These are phyloP conservation scores for Nipponacmea schrenckii DNA, from an alignment of 2,888 invertebrate species.

Conservation along the genomic window DNA sequence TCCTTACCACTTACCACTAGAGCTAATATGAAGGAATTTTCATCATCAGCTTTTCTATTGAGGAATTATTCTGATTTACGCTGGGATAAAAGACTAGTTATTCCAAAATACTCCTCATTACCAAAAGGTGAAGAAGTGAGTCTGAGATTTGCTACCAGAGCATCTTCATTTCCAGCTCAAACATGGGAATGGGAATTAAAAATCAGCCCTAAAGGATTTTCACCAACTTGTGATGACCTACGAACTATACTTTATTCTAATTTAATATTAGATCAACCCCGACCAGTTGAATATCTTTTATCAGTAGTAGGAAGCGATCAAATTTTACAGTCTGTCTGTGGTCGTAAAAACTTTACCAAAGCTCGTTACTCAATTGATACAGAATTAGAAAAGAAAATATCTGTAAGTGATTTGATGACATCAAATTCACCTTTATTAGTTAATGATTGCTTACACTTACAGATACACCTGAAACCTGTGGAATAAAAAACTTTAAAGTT, in stretches of 20 bases:
- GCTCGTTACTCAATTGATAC: constrained; percentile 67
- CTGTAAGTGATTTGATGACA: constrained; percentile 52
- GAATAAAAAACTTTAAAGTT: constrained; percentile 33
- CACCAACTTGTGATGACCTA: constrained; percentile 59
- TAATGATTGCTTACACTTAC: constrained; percentile 55
- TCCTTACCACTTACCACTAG: constrained; percentile 66
- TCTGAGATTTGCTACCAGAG: constrained; percentile 65
- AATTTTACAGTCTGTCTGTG: constrained; percentile 64
- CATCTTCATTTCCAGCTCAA: constrained; percentile 66
- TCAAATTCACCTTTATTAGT: constrained; percentile 55
- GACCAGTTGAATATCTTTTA: constrained; percentile 64
- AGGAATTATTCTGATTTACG: constrained; percentile 68
- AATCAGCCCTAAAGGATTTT: constrained; percentile 63
- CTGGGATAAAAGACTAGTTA: constrained; percentile 68
- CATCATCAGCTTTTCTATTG: constrained; percentile 60
- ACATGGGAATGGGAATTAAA: constrained; percentile 70
- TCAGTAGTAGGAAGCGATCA: constrained; percentile 65
- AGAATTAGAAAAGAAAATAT: constrained; percentile 68
- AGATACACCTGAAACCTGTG: constrained; percentile 59
- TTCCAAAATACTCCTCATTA: constrained; percentile 52
- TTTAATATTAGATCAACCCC: constrained; percentile 64
- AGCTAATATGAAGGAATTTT: constrained; percentile 58
- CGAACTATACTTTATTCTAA: constrained; percentile 61
- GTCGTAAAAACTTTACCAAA: constrained; percentile 68
- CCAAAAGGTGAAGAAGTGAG: constrained; percentile 60